These are phyloP conservation scores for Crotalus viridis DNA, from an alignment of 2,113 vertebrate genomes.

Conservation along the genomic window DNA sequence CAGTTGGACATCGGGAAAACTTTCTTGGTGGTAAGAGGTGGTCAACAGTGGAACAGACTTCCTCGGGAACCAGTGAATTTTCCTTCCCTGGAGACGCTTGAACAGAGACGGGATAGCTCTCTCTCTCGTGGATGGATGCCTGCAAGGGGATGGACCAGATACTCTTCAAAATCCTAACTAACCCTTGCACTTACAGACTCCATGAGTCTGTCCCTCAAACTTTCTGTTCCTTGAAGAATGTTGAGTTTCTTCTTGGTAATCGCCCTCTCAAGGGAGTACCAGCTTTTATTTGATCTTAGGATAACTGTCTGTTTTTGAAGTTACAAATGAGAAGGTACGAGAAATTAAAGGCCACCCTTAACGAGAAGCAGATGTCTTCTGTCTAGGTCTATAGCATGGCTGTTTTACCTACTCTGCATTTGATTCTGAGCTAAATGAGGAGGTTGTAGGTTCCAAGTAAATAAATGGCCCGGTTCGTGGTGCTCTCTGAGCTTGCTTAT, in stretches of 20 bases:
- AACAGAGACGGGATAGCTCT: not conserved
- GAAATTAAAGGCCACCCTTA: not conserved
- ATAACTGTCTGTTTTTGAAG: not conserved
- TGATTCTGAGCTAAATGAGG: not conserved
- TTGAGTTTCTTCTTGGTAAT: not conserved
- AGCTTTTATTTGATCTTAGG: not conserved
- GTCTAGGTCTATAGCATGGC: not conserved
- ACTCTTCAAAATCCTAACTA: not conserved
- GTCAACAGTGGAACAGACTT: not conserved
- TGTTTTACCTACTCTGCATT: not conserved
- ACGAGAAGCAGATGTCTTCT: not conserved
- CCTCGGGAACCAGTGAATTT: not conserved
- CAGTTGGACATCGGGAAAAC: too few species aligned
- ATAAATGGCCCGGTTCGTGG: too few species aligned
- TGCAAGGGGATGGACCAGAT: not conserved
- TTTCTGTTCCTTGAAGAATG: not conserved
- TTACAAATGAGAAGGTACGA: not conserved
- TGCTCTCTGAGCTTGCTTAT: not conserved
- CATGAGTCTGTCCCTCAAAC: not conserved
- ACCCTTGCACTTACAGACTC: not conserved
- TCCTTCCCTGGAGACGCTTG: not conserved
- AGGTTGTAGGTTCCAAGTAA: not conserved
- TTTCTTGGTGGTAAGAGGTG: not conserved
- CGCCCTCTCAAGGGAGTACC: not conserved
- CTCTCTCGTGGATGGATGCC: not conserved